Percentiles rank a stretch among this genome's conserved stretches.
phyloP scores from a whole-genome alignment of 2,113 vertebrate genomes.

The Apaloderma vittatum region DNA sequence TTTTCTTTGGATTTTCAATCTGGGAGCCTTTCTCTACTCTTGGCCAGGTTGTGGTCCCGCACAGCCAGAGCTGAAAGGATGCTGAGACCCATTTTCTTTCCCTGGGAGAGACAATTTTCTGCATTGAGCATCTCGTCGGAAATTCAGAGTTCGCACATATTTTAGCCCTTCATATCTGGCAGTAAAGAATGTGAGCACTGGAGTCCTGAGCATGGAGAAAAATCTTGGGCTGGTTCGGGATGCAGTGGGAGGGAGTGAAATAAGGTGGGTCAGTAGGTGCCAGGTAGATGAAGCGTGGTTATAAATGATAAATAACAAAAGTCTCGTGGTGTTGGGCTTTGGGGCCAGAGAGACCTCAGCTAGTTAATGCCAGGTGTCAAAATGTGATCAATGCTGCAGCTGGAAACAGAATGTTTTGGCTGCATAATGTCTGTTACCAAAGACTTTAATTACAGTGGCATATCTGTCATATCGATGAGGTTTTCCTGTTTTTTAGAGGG shows the following conservation, averaged over 20 bases:
- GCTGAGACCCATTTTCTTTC: not conserved
- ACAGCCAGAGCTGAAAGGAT: fast-evolving
- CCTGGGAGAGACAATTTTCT: not conserved
- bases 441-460: not conserved
- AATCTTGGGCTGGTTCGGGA: not conserved
- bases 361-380: not conserved
- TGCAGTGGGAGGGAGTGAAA: not conserved
- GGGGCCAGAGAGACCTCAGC: not conserved
- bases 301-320: not conserved
- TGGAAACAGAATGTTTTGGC: constrained; percentile 40
- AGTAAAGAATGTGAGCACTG: not conserved
- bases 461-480: not conserved
- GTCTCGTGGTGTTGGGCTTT: not conserved
- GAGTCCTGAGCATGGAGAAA: not conserved
- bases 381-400: constrained; percentile 14
- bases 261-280: fast-evolving
- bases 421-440: not conserved
- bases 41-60: fast-evolving
- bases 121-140: not conserved
- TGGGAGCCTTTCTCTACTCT: not conserved
- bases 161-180: not conserved
- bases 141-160: fast-evolving
- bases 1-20: not conserved
- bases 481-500: not conserved
- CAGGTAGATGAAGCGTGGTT: not conserved